Conservation (phyloP, 2,797 vertebrate genomes). For the Morelia viridis region DNA sequence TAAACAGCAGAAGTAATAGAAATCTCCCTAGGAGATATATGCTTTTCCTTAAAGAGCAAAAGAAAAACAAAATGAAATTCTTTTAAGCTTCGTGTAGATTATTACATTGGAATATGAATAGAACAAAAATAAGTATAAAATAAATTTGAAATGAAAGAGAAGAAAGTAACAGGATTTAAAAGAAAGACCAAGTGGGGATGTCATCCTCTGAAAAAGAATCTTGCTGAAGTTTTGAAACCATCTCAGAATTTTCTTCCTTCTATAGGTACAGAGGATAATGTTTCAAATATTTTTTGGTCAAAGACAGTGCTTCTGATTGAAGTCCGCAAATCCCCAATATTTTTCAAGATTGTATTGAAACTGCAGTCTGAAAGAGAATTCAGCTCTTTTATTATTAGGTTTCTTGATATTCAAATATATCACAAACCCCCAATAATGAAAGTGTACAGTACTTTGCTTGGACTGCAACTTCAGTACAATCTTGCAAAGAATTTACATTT, state of each 20-base stretch:
- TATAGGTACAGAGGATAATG: background rate
- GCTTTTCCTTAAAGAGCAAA: conserved; percentile 5
- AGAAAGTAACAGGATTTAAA: background rate
- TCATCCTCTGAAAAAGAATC: background rate
- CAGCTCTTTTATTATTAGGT: background rate
- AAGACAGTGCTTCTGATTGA: background rate
- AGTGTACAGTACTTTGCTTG: background rate
- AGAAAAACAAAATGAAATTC: background rate
- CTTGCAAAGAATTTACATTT: background rate
- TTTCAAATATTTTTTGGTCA: background rate
- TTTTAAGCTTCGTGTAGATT: conserved; percentile 36
- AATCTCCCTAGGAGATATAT: conserved; percentile 29
- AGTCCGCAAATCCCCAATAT: background rate
- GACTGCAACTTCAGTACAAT: background rate
- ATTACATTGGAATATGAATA: conserved; percentile 24
- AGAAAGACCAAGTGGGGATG: background rate
- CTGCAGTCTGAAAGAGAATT: background rate
- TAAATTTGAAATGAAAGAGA: conserved; percentile 14
- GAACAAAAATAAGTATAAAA: conserved; percentile 25
- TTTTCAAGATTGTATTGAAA: background rate
- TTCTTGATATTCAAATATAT: background rate
- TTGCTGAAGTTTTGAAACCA: background rate
- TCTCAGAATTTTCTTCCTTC: background rate
- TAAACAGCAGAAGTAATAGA: conserved; percentile 38
- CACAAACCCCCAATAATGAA: background rate